Percentiles rank a stretch among this genome's conserved stretches.
phyloP scores from a whole-genome alignment of 2,113 vertebrate species.

The Meles meles region DNA sequence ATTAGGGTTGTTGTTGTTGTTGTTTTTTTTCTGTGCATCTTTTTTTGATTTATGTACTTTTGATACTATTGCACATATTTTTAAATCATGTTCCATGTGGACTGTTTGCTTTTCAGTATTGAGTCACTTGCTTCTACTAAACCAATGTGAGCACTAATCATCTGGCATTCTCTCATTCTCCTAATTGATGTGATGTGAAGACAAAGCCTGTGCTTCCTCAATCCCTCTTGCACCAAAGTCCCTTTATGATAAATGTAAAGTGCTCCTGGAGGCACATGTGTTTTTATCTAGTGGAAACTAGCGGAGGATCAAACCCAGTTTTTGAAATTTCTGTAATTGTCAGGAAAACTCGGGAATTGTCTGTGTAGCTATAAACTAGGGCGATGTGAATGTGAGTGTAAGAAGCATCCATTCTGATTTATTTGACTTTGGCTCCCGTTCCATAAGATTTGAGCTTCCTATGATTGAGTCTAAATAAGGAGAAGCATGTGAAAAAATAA shows the following conservation, averaged over 20 bases:
- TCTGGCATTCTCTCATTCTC: background rate
- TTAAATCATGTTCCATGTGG: background rate
- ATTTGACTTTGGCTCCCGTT: background rate
- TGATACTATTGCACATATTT: background rate
- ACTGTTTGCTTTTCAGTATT: background rate
- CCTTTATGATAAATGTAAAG: background rate
- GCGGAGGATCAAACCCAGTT: background rate
- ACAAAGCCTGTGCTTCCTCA: background rate
- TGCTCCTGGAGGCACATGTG: background rate
- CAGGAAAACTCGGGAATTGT: background rate
- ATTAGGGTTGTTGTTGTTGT: background rate
- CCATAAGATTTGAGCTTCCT: slow-evolving; percentile 24
- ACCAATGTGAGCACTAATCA: background rate
- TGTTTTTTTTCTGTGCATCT: background rate
- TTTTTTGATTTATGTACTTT: background rate
- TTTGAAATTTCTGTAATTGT: background rate
- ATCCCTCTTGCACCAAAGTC: background rate
- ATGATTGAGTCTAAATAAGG: slow-evolving; percentile 25
- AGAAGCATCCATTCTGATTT: slow-evolving; percentile 39
- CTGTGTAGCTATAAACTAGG: background rate
- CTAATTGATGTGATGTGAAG: background rate
- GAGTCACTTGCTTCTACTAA: background rate
- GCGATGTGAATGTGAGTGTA: background rate
- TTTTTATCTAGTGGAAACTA: slow-evolving; percentile 14
- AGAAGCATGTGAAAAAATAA: slow-evolving; percentile 59